These are phyloP conservation scores for Isaurus tuberculatus DNA, from an alignment of 92 coral and sea anemone species.

Conservation along the genomic window DNA sequence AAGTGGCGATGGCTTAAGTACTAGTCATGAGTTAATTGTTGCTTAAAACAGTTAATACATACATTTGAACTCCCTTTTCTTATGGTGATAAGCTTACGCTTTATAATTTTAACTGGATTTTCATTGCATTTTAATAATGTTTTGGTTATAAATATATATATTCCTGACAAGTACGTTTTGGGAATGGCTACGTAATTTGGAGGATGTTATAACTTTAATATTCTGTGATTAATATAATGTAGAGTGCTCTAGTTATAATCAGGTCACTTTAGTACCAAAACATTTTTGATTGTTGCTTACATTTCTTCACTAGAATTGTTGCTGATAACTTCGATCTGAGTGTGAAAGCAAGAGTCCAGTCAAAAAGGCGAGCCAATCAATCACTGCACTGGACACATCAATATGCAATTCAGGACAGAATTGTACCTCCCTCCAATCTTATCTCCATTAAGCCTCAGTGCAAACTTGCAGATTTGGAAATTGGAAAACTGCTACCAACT, in stretches of 20 bases:
- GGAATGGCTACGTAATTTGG: neutral
- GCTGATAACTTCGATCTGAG: slow-evolving; percentile 62
- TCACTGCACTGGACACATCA: slow-evolving; percentile 67
- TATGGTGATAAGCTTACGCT: neutral
- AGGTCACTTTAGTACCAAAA: neutral
- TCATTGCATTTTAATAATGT: neutral
- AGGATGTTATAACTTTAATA: too few species aligned
- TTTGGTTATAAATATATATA: neutral
- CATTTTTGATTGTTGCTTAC: neutral
- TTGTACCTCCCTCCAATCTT: slow-evolving; percentile 12
- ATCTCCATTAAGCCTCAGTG: slow-evolving; percentile 18
- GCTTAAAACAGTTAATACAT: neutral
- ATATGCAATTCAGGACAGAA: slow-evolving; percentile 54
- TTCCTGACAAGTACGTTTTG: neutral
- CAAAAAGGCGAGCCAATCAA: slow-evolving; percentile 45
- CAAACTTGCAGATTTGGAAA: slow-evolving; percentile 36
- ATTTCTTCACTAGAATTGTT: slow-evolving; percentile 43
- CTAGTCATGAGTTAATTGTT: neutral
- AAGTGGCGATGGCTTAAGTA: slow-evolving; percentile 3
- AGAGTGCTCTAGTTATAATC: neutral
- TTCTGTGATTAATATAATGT: neutral
- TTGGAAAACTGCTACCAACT: slow-evolving; percentile 53
- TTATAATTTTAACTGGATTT: neutral
- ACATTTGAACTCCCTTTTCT: neutral
- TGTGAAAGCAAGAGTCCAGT: slow-evolving; percentile 58